Percentiles rank a stretch among this genome's conserved stretches.
Conservation (phyloP, 2,797 vertebrate genomes). For the Danionella dracula region DNA sequence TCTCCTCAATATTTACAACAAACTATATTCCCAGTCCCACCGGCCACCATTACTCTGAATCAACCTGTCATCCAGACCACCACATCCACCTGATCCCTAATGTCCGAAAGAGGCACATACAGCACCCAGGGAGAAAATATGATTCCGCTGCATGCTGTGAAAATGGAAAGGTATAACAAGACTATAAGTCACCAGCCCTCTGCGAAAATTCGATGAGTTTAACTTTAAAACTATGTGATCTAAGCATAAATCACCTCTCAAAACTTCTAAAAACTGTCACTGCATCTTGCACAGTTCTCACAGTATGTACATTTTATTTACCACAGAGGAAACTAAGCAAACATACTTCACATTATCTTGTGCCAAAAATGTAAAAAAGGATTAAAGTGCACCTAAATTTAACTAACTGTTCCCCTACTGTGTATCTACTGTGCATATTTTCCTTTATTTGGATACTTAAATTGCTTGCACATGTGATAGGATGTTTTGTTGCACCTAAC, state of each 20-base stretch:
- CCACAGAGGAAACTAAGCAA: background rate
- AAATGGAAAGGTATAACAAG: slow-evolving; percentile 5
- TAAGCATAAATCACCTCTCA: background rate
- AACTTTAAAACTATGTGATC: slow-evolving; percentile 4
- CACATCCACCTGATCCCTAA: slow-evolving; percentile 7
- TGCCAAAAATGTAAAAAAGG: slow-evolving; percentile 42
- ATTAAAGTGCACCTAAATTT: slow-evolving; percentile 41
- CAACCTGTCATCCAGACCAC: slow-evolving; percentile 1
- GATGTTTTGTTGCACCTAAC: slow-evolving; percentile 58
- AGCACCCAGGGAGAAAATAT: slow-evolving; percentile 11
- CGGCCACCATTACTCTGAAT: background rate
- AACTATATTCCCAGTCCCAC: slow-evolving; percentile 25
- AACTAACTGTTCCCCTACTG: slow-evolving; percentile 36
- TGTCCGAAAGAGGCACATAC: background rate
- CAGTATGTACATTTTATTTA: background rate
- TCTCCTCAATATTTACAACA: slow-evolving; percentile 51
- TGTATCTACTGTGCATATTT: slow-evolving; percentile 34
- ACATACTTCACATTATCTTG: background rate
- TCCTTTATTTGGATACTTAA: slow-evolving; percentile 64
- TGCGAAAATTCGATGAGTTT: background rate
- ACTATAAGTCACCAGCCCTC: slow-evolving; percentile 2
- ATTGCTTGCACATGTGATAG: slow-evolving; percentile 65
- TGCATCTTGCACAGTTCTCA: background rate
- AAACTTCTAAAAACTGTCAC: background rate
- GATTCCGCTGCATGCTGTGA: slow-evolving; percentile 15